Evolutionary conservation across 2,888 invertebrate species (phyloP).

Genomic region (Listrodromus nycthemerus): DNA sequence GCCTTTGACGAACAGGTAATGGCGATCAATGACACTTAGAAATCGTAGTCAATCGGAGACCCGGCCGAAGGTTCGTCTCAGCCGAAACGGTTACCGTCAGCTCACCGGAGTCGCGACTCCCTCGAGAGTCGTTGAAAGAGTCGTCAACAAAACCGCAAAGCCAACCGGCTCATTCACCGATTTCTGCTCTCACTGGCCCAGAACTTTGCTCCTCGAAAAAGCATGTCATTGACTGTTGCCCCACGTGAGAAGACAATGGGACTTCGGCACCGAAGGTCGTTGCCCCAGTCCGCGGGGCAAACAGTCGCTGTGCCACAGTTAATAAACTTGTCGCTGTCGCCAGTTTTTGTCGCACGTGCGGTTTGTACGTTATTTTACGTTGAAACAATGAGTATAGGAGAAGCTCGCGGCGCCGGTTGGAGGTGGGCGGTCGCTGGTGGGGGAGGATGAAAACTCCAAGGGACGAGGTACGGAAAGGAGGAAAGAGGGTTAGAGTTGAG

Average conservation of each 20-base stretch:
- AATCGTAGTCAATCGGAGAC: too few relatives aligned
- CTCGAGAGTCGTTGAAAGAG: too few relatives aligned
- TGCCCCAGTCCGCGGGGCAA: not conserved
- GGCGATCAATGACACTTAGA: too few relatives aligned
- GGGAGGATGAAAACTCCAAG: constrained; percentile 49
- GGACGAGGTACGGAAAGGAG: constrained; percentile 39
- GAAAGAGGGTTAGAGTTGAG: constrained; percentile 42
- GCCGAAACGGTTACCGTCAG: too few relatives aligned
- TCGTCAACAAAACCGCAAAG: too few relatives aligned
- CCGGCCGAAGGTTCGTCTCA: too few relatives aligned
- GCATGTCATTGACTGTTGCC: constrained; percentile 21
- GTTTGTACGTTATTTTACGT: constrained; percentile 13
- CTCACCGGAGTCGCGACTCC: too few relatives aligned
- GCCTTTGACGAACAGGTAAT: too few relatives aligned
- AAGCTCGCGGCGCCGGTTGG: not conserved
- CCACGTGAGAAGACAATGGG: constrained; percentile 13
- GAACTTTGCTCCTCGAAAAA: not conserved
- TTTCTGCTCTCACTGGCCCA: not conserved
- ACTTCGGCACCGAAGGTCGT: constrained; percentile 14
- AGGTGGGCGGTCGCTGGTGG: constrained; percentile 7
- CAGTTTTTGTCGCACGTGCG: constrained; percentile 15
- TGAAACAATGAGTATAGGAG: constrained; percentile 45
- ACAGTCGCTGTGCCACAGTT: constrained; percentile 16
- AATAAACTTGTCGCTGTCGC: constrained; percentile 23
- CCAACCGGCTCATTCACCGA: too few relatives aligned